Evolutionary conservation across 2,113 vertebrate species (phyloP), one percentile per base, ranked within the genome.

Genomic region (Aphyosemion australe): DNA sequence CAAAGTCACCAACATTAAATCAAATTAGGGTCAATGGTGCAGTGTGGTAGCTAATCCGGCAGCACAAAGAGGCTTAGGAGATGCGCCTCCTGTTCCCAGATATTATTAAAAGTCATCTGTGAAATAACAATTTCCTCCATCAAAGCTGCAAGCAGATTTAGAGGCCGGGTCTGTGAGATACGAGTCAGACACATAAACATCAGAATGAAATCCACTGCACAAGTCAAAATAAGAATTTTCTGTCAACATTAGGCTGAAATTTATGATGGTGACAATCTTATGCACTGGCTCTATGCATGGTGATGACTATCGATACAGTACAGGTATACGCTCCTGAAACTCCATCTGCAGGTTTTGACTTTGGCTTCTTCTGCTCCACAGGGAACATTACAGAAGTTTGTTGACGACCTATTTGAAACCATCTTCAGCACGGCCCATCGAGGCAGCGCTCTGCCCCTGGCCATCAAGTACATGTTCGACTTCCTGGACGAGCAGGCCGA

Each of bases 401-500:
- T 99, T 66, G 97, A 99, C 0, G 97, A 99, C 85, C 94, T 99
- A 51, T 99, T 99, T 53, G 97, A 99, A 92, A 99, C 97, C 79
- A 99, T 99, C 90, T 99, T 99, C 91, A 99, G 97, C 91, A 99
- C 97, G 0, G 97, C 97, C 0, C 97, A 99, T 75, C 92, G 97
- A 8, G 97, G 97, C 80, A 98, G 96, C 0, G 97, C 97, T 1
- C 93, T 99, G 53, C 97, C 97, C 2, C 92, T 99, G 83, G 97
- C 97, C 83, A 99, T 99, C 90, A 99, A 99, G 72, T 99, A 99
- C 89, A 99, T 99, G 97, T 99, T 99, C 1, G 97, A 99, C 82
- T 99, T 99, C 87, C 90, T 99, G 85, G 97, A 99, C 2, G 97
- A 99, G 86, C 96, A 99, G 89, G 97, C 97, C 0, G 97, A 99